These are phyloP conservation scores for Oxyruncus cristatus DNA, from an alignment of 2,113 vertebrate species.

Conservation along the genomic window DNA sequence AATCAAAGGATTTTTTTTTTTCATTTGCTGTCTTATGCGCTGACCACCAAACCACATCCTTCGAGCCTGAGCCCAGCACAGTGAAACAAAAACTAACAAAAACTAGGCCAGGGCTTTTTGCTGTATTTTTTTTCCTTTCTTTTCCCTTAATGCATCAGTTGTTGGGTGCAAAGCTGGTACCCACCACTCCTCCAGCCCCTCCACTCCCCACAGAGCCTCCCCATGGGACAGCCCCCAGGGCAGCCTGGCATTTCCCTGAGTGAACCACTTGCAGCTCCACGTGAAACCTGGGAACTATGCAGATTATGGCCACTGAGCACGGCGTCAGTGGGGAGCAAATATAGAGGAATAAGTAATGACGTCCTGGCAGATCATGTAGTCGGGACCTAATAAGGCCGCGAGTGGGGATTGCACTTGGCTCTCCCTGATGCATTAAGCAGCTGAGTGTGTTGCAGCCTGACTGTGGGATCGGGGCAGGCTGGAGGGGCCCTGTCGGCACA, in stretches of 20 bases:
- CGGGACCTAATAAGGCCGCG: neutral
- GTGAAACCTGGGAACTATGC: neutral
- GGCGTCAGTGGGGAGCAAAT: neutral
- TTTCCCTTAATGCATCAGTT: neutral
- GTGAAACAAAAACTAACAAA: constrained; percentile 63
- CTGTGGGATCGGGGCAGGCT: neutral
- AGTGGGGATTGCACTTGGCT: neutral
- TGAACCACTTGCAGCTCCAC: neutral
- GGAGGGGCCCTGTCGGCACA: neutral
- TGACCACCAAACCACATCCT: constrained; percentile 72
- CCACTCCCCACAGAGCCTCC: neutral
- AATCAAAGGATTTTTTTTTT: constrained; percentile 48
- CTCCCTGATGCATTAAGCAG: neutral
- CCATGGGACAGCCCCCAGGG: neutral
- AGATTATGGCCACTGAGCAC: neutral
- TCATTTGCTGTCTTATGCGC: neutral
- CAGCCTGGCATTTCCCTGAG: neutral
- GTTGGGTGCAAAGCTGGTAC: neutral
- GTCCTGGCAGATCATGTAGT: neutral
- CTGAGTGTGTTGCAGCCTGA: neutral
- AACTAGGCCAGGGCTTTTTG: constrained; percentile 61
- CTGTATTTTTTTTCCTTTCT: neutral
- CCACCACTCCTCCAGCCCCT: neutral
- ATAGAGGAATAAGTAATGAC: neutral
- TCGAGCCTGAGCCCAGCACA: constrained; percentile 8